phyloP scores from a whole-genome alignment of 2,888 invertebrate species.

The Mesopsocus fuscifrons region DNA sequence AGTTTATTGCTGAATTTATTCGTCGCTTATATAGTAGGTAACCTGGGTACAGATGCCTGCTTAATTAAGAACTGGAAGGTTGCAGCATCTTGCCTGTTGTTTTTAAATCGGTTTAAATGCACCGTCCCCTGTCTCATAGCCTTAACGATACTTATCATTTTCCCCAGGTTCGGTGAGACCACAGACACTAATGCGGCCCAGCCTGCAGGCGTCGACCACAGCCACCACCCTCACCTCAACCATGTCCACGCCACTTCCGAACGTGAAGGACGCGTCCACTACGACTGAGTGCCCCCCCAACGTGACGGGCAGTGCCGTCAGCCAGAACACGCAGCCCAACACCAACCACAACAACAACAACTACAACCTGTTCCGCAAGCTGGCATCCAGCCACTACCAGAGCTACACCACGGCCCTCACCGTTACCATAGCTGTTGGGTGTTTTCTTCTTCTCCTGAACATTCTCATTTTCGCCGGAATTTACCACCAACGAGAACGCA shows the following conservation, averaged over 20 bases:
- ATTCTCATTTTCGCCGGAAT: constrained; percentile 77
- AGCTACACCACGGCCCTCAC: constrained; percentile 77
- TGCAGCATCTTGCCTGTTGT: no score
- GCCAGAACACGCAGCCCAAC: constrained; percentile 14
- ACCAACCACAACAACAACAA: constrained; percentile 28
- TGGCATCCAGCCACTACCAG: constrained; percentile 69
- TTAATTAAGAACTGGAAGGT: no score
- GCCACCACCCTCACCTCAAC: constrained; percentile 20
- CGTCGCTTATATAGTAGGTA: no score
- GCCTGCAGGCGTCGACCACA: constrained; percentile 28
- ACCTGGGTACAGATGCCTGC: no score
- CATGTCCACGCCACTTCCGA: constrained; percentile 18
- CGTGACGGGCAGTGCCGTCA: constrained; percentile 24
- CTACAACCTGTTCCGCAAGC: constrained; percentile 48
- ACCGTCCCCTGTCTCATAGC: no score
- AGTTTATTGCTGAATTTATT: no score
- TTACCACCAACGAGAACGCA: constrained; percentile 57
- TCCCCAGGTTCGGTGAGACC: constrained; percentile 50
- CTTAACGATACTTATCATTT: constrained; percentile 11
- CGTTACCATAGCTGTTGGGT: constrained; percentile 72
- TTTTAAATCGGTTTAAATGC: no score
- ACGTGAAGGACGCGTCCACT: constrained; percentile 27
- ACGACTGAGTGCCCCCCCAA: constrained; percentile 58
- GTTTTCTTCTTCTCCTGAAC: constrained; percentile 60
- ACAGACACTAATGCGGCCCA: constrained; percentile 47